A percentile compares a stretch with the other conserved stretches of the same genome.
phyloP scores from a whole-genome alignment of 2,888 invertebrate species.

The Andrena bicolor region DNA sequence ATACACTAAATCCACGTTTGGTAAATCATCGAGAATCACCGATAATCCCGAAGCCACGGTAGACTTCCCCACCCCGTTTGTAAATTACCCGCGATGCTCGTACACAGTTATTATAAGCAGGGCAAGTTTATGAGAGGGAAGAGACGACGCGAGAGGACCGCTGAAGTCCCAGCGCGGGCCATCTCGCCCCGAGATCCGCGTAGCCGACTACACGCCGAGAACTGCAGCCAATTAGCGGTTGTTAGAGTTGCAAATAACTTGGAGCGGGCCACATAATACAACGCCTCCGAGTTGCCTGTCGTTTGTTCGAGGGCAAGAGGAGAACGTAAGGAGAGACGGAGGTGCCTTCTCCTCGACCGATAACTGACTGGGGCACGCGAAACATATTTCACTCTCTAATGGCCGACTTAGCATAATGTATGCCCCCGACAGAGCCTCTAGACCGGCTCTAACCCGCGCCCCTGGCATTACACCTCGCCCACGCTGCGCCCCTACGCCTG shows the following conservation, averaged over 20 bases:
- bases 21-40: too few species aligned
- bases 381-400: constrained; percentile 82
- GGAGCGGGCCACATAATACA: constrained; percentile 52
- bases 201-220: constrained; percentile 37
- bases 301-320: constrained; percentile 61
- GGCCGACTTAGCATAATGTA: constrained; percentile 82
- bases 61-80: too few species aligned
- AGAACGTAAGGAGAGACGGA: constrained; percentile 47
- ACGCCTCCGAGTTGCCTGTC: constrained; percentile 62
- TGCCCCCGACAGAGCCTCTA: constrained; percentile 74
- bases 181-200: constrained; percentile 10
- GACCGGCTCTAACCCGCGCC: constrained; percentile 36
- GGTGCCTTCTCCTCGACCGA: constrained; percentile 65
- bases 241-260: constrained; percentile 80
- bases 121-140: too few species aligned
- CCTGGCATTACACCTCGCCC: constrained; percentile 39
- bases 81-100: too few species aligned
- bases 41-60: too few species aligned
- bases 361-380: constrained; percentile 81
- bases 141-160: too few species aligned
- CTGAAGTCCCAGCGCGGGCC: too few species aligned
- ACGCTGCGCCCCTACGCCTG: constrained; percentile 20
- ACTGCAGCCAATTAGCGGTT: constrained; percentile 77
- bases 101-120: too few species aligned
- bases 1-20: too few species aligned